These are phyloP conservation scores for Lithobates pipiens DNA, from an alignment of 2,797 vertebrate genomes.

Conservation along the genomic window DNA sequence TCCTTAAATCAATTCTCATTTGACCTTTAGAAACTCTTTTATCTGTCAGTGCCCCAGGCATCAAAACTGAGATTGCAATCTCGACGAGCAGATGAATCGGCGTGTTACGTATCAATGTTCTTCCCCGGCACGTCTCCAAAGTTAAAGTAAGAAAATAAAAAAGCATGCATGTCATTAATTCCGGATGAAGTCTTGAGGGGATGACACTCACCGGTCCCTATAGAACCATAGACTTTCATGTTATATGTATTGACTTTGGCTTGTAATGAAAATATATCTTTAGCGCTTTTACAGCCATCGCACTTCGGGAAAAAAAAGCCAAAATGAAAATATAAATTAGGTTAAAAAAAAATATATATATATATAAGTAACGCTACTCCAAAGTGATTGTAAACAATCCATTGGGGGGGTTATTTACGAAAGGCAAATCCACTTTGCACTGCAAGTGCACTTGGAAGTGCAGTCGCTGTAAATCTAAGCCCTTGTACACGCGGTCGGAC, in stretches of 20 bases:
- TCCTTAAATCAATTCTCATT: conserved; percentile 43
- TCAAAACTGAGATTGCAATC: conserved; percentile 35
- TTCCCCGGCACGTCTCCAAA: conserved; percentile 1
- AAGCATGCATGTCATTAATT: conserved; percentile 13
- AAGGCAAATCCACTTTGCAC: no score
- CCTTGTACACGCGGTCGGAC: no score
- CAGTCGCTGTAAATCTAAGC: no score
- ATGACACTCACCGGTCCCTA: neutral
- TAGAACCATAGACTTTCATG: neutral
- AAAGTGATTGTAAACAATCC: no score
- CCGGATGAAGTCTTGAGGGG: conserved; percentile 4
- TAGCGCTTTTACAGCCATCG: neutral
- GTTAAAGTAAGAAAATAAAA: conserved; percentile 17
- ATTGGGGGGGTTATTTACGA: no score
- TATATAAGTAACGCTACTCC: no score
- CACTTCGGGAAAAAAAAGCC: no score
- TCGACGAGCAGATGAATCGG: conserved; percentile 32
- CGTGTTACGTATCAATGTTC: conserved; percentile 38
- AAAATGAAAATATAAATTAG: neutral
- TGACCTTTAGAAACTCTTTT: conserved; percentile 49
- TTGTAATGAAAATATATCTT: neutral
- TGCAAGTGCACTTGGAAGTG: no score
- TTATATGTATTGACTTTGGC: neutral
- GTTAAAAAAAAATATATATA: neutral
- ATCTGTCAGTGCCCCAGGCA: conserved; percentile 41